Base-by-base conservation (phyloP, 2,797 vertebrate species). In the Alcedo atthis region DNA sequence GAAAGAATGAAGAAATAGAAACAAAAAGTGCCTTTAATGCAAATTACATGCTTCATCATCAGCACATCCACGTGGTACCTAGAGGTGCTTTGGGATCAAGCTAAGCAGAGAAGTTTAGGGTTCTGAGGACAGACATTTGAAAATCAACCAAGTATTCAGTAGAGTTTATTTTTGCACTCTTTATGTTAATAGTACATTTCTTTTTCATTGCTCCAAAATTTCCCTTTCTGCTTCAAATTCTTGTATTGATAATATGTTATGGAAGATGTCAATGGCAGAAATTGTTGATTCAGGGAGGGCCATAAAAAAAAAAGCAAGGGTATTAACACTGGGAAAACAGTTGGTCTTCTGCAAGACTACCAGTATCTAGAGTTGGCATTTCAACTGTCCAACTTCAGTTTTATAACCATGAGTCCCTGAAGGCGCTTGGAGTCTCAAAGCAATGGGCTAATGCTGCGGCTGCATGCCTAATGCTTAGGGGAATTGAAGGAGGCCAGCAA, bases 371-470 rank as follows among this genome's bases (percentile, higher is more conserved):
- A 18, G 45, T 13, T 76, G 37, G 26, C 4, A 1, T 79, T 61
- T 62, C 28, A 54, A 1, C 14, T 42, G 30, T 35, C 51, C 2
- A 7, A 54, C 40, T 83, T 20, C 25, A 53, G 20, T 12, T 75
- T 49, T 78, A 13, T 5, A 51, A 14, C 28, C 45, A 4, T 0
- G 5, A 71, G 13, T 35, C 40, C 30, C 10, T 0, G 0, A 20
- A 67, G n/a, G 54, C 43, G 18, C 24, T 30, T 20, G 53, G 21
- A 32, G 55, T 43, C 16, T 45, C 48, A 82, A 37, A 74, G 30
- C 67, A 48, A 17, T 6, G 61, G 37, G 37, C 30, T 57, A 19
- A 25, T 16, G 77, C 16, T 61, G 46, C 22, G 17, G 30, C 57
- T 51, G 9, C 4, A 5, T 20, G 5, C 9, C 32, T 5, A 9